These are phyloP conservation scores for Conomelus anceps DNA, from an alignment of 2,888 invertebrate genomes.

Conservation along the genomic window DNA sequence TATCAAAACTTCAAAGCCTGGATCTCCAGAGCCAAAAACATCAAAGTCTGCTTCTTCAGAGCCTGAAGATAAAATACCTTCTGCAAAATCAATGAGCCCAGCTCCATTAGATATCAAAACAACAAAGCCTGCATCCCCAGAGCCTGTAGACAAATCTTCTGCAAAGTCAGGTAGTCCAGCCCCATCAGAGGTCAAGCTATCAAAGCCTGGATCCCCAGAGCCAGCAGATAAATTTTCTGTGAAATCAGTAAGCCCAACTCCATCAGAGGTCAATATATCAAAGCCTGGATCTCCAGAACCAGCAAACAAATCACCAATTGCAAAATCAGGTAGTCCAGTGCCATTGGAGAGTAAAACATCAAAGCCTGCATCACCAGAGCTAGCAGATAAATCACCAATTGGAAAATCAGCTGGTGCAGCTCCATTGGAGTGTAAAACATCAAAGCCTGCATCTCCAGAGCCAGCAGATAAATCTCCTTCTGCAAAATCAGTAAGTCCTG, in stretches of 20 bases:
- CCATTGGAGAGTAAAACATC: not conserved
- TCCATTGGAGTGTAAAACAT: not conserved
- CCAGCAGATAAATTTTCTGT: not conserved
- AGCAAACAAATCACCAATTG: not conserved
- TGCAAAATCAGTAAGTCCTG: not conserved
- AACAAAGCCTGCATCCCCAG: not conserved
- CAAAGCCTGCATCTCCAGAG: slow-evolving; percentile 19
- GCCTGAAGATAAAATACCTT: not conserved
- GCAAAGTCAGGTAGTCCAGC: not conserved
- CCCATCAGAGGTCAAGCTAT: not conserved
- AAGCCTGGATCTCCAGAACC: not conserved
- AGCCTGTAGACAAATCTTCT: not conserved
- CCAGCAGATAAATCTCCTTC: slow-evolving; percentile 11
- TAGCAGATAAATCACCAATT: not conserved
- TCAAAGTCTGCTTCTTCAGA: no score
- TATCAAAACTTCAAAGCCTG: not conserved
- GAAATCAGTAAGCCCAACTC: not conserved
- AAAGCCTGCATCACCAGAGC: not conserved
- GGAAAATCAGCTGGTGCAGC: not conserved
- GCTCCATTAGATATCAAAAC: not conserved
- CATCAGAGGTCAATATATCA: not conserved
- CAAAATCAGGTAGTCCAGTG: not conserved
- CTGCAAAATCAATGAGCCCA: not conserved
- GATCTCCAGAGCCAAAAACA: not conserved
- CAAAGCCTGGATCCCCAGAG: not conserved